phyloP scores from a whole-genome alignment of 2,888 invertebrate species.

The Synergus laeviventris region DNA sequence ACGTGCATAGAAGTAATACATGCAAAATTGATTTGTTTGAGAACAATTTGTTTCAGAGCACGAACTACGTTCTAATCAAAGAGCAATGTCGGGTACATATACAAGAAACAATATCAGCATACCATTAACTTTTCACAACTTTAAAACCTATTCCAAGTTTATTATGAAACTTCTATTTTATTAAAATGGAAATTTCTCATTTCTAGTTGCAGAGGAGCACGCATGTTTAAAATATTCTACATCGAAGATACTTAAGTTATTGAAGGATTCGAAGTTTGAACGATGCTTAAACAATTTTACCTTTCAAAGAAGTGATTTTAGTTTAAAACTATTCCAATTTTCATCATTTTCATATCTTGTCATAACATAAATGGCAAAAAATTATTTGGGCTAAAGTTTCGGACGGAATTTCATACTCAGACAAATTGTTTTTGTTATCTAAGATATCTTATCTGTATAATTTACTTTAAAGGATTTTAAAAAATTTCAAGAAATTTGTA shows the following conservation, averaged over 20 bases:
- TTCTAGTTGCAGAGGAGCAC: neutral
- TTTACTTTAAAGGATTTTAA: too few species aligned
- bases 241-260: neutral
- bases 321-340: neutral
- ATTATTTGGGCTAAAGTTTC: too few species aligned
- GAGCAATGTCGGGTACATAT: conserved; percentile 4
- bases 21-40: conserved; percentile 32
- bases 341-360: neutral
- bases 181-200: conserved; percentile 28
- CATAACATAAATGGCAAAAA: too few species aligned
- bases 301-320: conserved; percentile 1
- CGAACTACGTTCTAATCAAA: conserved; percentile 8
- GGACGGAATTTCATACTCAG: too few species aligned
- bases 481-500: too few species aligned
- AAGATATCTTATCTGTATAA: too few species aligned
- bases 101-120: conserved; percentile 21
- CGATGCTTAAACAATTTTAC: neutral
- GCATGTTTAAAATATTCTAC: conserved; percentile 13
- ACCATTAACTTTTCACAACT: neutral
- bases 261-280: neutral
- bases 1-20: conserved; percentile 4
- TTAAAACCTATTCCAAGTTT: conserved; percentile 26
- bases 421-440: too few species aligned
- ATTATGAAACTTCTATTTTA: conserved; percentile 2
- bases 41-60: conserved; percentile 25